These are phyloP conservation scores for Agrotis exclamationis DNA, from an alignment of 2,888 invertebrate species.

Conservation along the genomic window DNA sequence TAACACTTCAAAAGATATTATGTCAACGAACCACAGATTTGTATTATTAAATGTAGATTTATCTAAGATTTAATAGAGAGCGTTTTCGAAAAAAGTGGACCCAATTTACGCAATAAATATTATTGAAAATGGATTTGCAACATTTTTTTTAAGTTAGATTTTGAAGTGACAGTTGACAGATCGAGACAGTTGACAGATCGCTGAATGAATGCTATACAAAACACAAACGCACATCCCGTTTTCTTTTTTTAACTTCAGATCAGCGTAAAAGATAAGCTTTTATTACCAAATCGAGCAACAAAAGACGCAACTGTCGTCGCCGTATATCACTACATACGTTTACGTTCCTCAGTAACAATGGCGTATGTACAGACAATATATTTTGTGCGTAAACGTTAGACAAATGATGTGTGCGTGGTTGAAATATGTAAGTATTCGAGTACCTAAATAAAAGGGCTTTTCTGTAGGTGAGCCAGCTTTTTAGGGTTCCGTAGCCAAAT, in stretches of 20 bases:
- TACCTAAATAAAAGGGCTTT: slow-evolving; percentile 30
- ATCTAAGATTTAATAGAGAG: too few species aligned
- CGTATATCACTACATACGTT: slow-evolving; percentile 40
- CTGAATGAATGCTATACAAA: slow-evolving; percentile 12
- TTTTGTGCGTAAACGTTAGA: slow-evolving; percentile 35
- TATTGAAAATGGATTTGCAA: too few species aligned
- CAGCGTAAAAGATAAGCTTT: slow-evolving; percentile 42
- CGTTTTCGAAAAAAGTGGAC: too few species aligned
- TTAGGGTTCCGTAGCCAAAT: too few species aligned
- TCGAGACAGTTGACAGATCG: too few species aligned
- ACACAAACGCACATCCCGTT: slow-evolving; percentile 1
- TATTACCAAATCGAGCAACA: slow-evolving; percentile 43
- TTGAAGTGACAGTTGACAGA: too few species aligned
- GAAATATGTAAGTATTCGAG: slow-evolving; percentile 47
- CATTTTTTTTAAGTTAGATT: too few species aligned
- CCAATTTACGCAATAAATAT: too few species aligned
- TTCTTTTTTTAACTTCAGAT: slow-evolving; percentile 39
- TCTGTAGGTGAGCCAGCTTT: background rate
- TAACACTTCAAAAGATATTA: too few species aligned
- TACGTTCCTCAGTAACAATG: slow-evolving; percentile 45
- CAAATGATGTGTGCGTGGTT: slow-evolving; percentile 56
- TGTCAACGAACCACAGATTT: too few species aligned
- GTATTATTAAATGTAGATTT: too few species aligned
- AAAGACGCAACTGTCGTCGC: slow-evolving; percentile 32
- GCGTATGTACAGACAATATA: slow-evolving; percentile 32